Percentiles rank a stretch among this genome's conserved stretches.
Evolutionary conservation across 2,888 invertebrate genomes (phyloP).

Genomic region (Drosophila prostipennis): DNA sequence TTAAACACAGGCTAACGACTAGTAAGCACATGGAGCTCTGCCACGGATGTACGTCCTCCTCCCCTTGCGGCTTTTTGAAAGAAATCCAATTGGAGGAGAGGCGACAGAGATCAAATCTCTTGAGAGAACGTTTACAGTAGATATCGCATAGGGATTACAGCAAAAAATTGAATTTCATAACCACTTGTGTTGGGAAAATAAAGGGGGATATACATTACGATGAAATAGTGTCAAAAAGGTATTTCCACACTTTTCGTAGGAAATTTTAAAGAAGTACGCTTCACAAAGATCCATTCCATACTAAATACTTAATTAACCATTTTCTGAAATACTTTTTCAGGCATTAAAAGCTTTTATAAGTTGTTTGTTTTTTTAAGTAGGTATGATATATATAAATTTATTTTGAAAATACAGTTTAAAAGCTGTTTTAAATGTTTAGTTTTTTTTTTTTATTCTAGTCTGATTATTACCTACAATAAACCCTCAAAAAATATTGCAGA

Average conservation of each 20-base stretch:
- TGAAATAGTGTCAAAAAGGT: background rate
- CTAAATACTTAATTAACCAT: too few relatives aligned
- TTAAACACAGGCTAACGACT: slow-evolving; percentile 45
- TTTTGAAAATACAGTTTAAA: too few relatives aligned
- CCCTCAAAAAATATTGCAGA: too few relatives aligned
- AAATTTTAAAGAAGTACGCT: too few relatives aligned
- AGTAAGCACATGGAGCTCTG: slow-evolving; percentile 34
- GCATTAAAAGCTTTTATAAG: too few relatives aligned
- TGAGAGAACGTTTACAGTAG: slow-evolving; percentile 25
- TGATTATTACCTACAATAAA: too few relatives aligned
- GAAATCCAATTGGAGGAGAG: slow-evolving; percentile 32
- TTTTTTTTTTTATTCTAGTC: too few relatives aligned
- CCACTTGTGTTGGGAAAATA: background rate
- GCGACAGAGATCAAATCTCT: slow-evolving; percentile 38
- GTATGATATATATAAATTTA: too few relatives aligned
- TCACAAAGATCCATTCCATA: too few relatives aligned
- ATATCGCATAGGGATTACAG: background rate
- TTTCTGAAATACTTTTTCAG: too few relatives aligned
- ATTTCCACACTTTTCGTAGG: background rate
- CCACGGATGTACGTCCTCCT: slow-evolving; percentile 3
- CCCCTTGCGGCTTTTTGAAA: slow-evolving; percentile 33
- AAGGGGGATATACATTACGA: background rate
- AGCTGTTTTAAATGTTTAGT: too few relatives aligned
- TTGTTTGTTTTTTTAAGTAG: too few relatives aligned
- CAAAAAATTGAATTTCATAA: background rate